Percentiles rank a stretch among this genome's conserved stretches.
These are phyloP conservation scores for Leptodactylus fallax DNA, from an alignment of 2,797 vertebrate species.

Conservation along the genomic window DNA sequence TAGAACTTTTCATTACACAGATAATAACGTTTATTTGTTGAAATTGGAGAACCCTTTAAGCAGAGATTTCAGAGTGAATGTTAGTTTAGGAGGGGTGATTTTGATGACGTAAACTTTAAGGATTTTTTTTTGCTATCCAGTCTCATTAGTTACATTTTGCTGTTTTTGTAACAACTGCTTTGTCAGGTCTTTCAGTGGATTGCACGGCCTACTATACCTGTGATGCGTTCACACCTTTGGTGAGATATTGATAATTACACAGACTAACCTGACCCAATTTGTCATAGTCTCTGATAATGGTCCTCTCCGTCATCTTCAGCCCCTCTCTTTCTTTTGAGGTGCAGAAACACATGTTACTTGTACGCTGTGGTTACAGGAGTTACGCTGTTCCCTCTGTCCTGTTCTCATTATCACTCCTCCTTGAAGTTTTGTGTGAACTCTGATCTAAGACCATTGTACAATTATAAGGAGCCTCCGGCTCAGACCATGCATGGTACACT, in stretches of 20 bases:
- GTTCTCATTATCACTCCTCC: slow-evolving; percentile 13
- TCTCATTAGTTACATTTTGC: not conserved
- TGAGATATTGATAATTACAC: not conserved
- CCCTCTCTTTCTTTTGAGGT: not conserved
- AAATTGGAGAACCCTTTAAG: too few species aligned
- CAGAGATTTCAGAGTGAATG: too few species aligned
- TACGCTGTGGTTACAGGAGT: not conserved
- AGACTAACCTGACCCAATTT: not conserved
- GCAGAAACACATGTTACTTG: not conserved
- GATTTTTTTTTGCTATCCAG: too few species aligned
- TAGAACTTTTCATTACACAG: too few species aligned
- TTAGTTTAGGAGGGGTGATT: too few species aligned
- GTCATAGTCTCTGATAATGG: not conserved
- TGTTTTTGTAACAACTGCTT: not conserved
- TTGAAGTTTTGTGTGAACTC: not conserved
- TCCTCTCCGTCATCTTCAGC: not conserved
- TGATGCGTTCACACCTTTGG: not conserved
- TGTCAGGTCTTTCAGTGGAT: not conserved
- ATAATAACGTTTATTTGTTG: too few species aligned
- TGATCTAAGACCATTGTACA: not conserved
- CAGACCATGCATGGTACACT: not conserved
- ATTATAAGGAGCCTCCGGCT: not conserved
- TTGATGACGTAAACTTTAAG: too few species aligned
- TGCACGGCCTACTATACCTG: not conserved
- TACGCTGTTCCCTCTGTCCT: not conserved